These are phyloP conservation scores for Channa argus DNA, from an alignment of 2,113 vertebrate species.

Conservation along the genomic window DNA sequence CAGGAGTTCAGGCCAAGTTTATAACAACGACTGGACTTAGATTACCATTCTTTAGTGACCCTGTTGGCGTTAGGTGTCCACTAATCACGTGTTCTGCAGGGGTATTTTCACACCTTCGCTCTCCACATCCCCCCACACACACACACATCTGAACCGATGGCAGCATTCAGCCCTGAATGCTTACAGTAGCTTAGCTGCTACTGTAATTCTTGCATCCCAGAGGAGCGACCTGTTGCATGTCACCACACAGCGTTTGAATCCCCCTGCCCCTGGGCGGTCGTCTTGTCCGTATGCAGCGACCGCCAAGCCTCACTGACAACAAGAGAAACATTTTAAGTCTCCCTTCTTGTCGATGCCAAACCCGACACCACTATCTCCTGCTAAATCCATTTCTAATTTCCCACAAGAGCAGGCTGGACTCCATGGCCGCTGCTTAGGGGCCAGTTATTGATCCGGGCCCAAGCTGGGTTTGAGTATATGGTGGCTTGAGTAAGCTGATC, in stretches of 20 bases:
- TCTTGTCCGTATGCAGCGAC: neutral
- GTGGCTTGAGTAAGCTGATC: conserved; percentile 5
- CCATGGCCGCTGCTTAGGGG: neutral
- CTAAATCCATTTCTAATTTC: conserved; percentile 53
- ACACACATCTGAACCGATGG: conserved; percentile 9
- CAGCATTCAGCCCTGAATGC: neutral
- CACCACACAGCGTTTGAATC: conserved; percentile 25
- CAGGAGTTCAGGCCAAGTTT: neutral
- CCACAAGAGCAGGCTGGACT: conserved; percentile 3
- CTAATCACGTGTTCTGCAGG: neutral
- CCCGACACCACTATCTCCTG: neutral
- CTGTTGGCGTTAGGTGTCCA: no score
- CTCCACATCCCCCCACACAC: neutral
- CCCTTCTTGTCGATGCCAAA: conserved; percentile 22
- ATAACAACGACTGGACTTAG: no score
- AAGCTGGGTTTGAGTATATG: conserved; percentile 13
- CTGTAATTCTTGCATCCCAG: neutral
- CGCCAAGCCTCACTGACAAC: conserved; percentile 21
- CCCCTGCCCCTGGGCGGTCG: neutral
- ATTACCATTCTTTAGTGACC: no score
- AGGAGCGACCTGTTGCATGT: conserved; percentile 9
- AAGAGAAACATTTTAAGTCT: conserved; percentile 32
- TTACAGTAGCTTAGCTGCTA: no score
- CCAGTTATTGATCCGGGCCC: conserved; percentile 43
- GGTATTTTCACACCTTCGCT: neutral